Conservation (phyloP, 2,113 vertebrate genomes). For the Microtus ochrogaster region DNA sequence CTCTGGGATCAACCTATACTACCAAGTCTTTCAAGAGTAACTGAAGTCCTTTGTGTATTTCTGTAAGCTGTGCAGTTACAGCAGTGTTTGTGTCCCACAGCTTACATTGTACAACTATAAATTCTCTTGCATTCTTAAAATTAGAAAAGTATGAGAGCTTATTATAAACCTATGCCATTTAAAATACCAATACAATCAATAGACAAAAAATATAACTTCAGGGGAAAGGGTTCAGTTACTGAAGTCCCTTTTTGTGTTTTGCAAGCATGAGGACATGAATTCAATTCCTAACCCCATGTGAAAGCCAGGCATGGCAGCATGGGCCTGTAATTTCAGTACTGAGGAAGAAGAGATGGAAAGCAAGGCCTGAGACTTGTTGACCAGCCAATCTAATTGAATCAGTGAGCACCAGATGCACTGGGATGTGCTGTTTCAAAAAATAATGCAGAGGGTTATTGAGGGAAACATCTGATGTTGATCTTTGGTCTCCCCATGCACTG, state of each 20-base stretch:
- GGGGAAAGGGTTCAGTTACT: background rate
- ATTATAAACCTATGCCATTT: background rate
- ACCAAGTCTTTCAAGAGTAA: background rate
- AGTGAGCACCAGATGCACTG: background rate
- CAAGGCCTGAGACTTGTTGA: background rate
- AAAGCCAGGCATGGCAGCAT: background rate
- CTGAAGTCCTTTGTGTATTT: background rate
- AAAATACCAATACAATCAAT: background rate
- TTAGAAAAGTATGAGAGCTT: background rate
- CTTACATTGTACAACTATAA: background rate
- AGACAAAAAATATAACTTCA: background rate
- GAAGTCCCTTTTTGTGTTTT: background rate
- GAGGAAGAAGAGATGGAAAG: background rate
- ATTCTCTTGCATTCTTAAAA: slow-evolving; percentile 7
- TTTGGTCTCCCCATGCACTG: background rate
- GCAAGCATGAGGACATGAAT: background rate
- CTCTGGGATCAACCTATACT: background rate
- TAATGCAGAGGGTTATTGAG: background rate
- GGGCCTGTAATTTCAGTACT: background rate
- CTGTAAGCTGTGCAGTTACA: background rate
- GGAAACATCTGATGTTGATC: background rate
- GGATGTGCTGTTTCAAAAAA: background rate
- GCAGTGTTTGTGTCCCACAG: background rate
- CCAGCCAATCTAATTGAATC: background rate
- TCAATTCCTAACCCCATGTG: background rate